Percentiles rank a stretch among this genome's conserved stretches.
Conservation (phyloP, 2,113 vertebrate genomes). For the Macrotus californicus region DNA sequence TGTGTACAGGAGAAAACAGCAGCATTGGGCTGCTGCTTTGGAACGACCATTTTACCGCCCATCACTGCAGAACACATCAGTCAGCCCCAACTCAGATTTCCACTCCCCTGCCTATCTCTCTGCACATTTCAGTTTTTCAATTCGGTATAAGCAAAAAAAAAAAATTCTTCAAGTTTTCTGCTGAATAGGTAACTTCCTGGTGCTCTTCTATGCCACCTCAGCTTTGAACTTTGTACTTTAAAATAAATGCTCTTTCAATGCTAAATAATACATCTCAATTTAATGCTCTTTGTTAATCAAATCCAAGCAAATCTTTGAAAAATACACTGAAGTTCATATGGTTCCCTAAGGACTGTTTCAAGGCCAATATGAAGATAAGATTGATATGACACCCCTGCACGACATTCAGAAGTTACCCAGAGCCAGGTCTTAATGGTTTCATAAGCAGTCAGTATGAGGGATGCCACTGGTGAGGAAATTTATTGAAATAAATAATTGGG, state of each 20-base stretch:
- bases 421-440: constrained; percentile 43
- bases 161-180: background rate
- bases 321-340: background rate
- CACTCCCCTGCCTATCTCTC: background rate
- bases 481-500: constrained; percentile 58
- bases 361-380: constrained; percentile 1
- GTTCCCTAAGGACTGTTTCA: constrained; percentile 26
- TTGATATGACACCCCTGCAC: background rate
- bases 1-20: background rate
- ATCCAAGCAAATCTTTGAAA: constrained; percentile 41
- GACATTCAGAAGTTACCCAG: constrained; percentile 17
- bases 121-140: background rate
- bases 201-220: background rate
- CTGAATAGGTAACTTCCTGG: background rate
- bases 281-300: background rate
- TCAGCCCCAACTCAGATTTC: background rate
- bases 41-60: background rate
- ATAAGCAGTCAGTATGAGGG: constrained; percentile 45
- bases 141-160: background rate
- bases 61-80: background rate
- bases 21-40: background rate
- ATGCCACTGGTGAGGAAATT: constrained; percentile 34
- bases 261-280: constrained; percentile 31
- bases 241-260: background rate
- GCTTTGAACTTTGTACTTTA: constrained; percentile 2